Percentiles rank a stretch among this genome's conserved stretches.
Evolutionary conservation across 2,888 invertebrate genomes (phyloP).

Genomic region (Prosapia bicincta): DNA sequence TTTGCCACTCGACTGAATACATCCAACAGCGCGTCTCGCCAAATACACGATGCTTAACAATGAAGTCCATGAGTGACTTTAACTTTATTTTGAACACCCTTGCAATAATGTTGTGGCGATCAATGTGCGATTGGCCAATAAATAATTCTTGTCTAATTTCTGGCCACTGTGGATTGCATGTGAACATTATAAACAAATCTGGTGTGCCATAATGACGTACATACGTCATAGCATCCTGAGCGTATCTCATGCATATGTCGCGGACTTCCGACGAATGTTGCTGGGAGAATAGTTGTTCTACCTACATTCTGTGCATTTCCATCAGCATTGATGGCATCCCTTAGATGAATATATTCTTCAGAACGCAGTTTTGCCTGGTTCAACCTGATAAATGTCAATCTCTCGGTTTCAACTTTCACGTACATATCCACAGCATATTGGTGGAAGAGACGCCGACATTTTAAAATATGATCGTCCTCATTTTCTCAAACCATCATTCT

Average conservation of each 20-base stretch:
- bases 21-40: conserved; percentile 37
- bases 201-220: conserved; percentile 39
- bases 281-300: conserved; percentile 39
- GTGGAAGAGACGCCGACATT: conserved; percentile 32
- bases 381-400: conserved; percentile 39
- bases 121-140: conserved; percentile 30
- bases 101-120: conserved; percentile 40
- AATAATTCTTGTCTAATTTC: conserved; percentile 37
- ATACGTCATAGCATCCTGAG: conserved; percentile 43
- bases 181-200: conserved; percentile 41
- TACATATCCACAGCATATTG: conserved; percentile 45
- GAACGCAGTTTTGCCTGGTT: conserved; percentile 42
- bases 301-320: conserved; percentile 37
- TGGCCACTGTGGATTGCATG: conserved; percentile 41
- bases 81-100: too few species aligned
- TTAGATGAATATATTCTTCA: conserved; percentile 43
- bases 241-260: conserved; percentile 42
- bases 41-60: too few species aligned
- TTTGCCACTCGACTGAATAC: conserved; percentile 34
- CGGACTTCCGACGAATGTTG: too few species aligned
- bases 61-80: too few species aligned
- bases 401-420: conserved; percentile 43
- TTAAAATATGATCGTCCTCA: conserved; percentile 16
- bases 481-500: conserved; percentile 21
- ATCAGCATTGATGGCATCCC: conserved; percentile 40